Percentiles rank a stretch among this genome's conserved stretches.
Evolutionary conservation across 2,797 vertebrate genomes (phyloP).

Genomic region (Enteromius radiatus): DNA sequence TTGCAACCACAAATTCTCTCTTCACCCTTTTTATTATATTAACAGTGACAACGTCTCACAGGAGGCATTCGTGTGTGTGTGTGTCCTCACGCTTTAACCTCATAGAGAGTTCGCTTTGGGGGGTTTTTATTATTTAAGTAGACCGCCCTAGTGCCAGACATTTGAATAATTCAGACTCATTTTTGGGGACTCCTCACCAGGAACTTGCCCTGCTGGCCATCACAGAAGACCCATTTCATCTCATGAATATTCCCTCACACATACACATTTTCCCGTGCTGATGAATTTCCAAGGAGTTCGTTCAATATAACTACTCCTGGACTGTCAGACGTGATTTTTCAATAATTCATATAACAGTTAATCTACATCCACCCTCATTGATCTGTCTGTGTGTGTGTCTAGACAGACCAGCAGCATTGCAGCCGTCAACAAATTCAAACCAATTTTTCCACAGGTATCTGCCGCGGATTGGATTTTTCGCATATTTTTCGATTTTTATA

Average conservation of each 20-base stretch:
- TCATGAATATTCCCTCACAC: conserved; percentile 39
- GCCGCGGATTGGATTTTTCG: not conserved
- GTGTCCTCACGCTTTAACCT: not conserved
- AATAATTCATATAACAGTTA: conserved; percentile 54
- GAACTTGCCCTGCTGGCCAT: conserved; percentile 3
- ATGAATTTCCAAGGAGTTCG: not conserved
- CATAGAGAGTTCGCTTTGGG: conserved; percentile 26
- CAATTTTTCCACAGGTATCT: not conserved
- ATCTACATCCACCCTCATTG: conserved; percentile 45
- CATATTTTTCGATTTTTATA: no score
- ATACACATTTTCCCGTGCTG: conserved; percentile 15
- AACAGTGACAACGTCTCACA: conserved; percentile 8
- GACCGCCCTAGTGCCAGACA: conserved; percentile 18
- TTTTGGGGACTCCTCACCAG: conserved; percentile 17
- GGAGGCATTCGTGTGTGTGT: not conserved
- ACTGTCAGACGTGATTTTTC: conserved; percentile 46
- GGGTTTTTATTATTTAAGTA: conserved; percentile 52
- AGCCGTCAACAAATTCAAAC: not conserved
- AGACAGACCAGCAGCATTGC: conserved; percentile 10
- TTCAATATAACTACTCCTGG: conserved; percentile 19
- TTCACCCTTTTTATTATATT: conserved; percentile 16
- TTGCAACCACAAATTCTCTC: not conserved
- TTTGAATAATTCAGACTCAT: conserved; percentile 57
- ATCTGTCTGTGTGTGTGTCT: conserved; percentile 46
- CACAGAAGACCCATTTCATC: conserved; percentile 30